A percentile compares a stretch with the other conserved stretches of the same genome.
These are phyloP conservation scores for Sipha maydis DNA, from an alignment of 2,888 invertebrate species.

Conservation along the genomic window DNA sequence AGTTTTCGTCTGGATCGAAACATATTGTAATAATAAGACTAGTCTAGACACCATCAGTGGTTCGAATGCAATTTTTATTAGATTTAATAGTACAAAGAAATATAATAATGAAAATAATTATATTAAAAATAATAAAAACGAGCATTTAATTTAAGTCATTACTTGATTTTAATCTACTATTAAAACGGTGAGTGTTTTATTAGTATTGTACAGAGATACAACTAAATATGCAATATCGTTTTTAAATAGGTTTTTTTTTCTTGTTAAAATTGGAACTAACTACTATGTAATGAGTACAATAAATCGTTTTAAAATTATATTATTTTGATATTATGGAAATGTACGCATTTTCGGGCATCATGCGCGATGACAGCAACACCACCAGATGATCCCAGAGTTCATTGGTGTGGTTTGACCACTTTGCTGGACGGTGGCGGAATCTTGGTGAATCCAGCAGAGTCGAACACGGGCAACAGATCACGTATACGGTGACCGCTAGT, in stretches of 20 bases:
- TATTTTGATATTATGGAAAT: not conserved
- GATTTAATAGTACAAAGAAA: not conserved
- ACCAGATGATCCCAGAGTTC: not conserved
- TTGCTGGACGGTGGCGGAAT: constrained; percentile 84
- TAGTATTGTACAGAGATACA: not conserved
- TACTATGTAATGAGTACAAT: not conserved
- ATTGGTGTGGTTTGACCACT: constrained; percentile 69
- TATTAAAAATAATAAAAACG: not conserved
- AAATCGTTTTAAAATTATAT: not conserved
- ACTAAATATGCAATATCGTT: constrained; percentile 5
- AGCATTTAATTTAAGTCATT: constrained; percentile 1
- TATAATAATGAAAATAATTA: not conserved
- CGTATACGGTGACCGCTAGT: constrained; percentile 74
- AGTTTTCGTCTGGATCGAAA: too few species aligned
- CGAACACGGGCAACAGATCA: constrained; percentile 83
- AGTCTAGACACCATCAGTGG: not conserved
- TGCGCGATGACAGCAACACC: not conserved
- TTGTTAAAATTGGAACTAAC: constrained; percentile 18
- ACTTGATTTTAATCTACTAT: not conserved
- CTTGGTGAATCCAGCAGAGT: constrained; percentile 85
- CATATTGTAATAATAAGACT: not conserved
- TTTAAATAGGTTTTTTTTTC: not conserved
- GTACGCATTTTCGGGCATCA: not conserved
- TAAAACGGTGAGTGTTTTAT: constrained; percentile 10
- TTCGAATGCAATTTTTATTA: not conserved